A percentile compares a stretch with the other conserved stretches of the same genome.
Conservation (phyloP, 2,797 vertebrate genomes). For the Acestrorhynchus altus region DNA sequence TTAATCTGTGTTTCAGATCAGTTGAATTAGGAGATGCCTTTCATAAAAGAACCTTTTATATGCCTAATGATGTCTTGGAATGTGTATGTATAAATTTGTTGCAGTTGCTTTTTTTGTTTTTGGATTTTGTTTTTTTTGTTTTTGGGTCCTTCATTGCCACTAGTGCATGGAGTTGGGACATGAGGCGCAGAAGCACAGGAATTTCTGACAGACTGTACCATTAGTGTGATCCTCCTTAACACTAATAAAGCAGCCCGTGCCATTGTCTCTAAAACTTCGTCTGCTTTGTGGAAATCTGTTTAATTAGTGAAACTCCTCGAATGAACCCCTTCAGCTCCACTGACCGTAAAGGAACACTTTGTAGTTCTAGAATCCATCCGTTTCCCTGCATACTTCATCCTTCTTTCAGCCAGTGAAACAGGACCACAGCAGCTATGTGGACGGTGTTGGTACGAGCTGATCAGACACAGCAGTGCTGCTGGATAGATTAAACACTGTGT, state of each 20-base stretch:
- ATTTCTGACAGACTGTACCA: constrained; percentile 41
- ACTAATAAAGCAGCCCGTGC: constrained; percentile 63
- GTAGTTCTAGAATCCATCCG: too few species aligned
- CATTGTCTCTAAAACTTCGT: constrained; percentile 30
- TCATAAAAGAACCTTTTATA: constrained; percentile 55
- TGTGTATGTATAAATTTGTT: constrained; percentile 45
- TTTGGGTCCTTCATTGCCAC: constrained; percentile 18
- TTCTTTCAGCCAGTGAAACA: too few species aligned
- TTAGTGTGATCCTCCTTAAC: constrained; percentile 42
- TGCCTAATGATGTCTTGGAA: constrained; percentile 27
- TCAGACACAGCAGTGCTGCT: too few species aligned
- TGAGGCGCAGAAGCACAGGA: constrained; percentile 57
- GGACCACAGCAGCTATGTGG: too few species aligned
- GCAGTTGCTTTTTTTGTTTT: constrained; percentile 16
- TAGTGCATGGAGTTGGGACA: constrained; percentile 30
- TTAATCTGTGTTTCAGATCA: constrained; percentile 57
- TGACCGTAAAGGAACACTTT: too few species aligned
- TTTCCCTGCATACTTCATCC: too few species aligned
- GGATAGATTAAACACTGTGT: too few species aligned
- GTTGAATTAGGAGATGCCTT: constrained; percentile 50
- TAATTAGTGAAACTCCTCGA: not conserved
- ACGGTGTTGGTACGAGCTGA: too few species aligned
- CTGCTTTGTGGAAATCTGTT: constrained; percentile 6
- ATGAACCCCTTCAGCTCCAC: not conserved
- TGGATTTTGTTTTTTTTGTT: not conserved